phyloP scores from a whole-genome alignment of 1,140 invertebrate species.

The Pseudomyrmex cubaensis region DNA sequence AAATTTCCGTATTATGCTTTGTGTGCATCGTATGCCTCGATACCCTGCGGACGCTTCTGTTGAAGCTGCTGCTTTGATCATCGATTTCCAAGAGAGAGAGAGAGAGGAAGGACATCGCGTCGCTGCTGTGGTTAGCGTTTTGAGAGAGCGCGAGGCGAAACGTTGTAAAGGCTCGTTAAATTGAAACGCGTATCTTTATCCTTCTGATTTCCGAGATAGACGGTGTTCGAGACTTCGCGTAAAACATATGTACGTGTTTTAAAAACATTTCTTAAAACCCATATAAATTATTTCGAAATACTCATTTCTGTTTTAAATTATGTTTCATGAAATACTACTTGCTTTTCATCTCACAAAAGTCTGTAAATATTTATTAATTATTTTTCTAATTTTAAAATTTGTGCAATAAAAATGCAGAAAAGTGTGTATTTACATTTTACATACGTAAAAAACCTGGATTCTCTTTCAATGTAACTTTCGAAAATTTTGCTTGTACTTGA shows the following conservation, averaged over 20 bases:
- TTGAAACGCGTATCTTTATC: conserved; percentile 12
- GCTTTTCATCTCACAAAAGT: no score
- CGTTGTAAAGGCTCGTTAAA: conserved; percentile 32
- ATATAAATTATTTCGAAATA: no score
- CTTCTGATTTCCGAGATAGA: neutral
- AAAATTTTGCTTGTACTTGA: neutral
- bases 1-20: conserved; percentile 69
- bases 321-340: no score
- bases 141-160: neutral
- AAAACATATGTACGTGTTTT: neutral
- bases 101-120: conserved; percentile 55
- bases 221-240: neutral
- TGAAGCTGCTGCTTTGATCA: conserved; percentile 68
- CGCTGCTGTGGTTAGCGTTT: conserved; percentile 7
- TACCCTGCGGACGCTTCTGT: conserved; percentile 20
- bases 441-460: neutral
- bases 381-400: neutral
- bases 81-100: conserved; percentile 51
- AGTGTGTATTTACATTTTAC: no score
- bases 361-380: neutral
- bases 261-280: no score
- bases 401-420: neutral
- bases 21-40: conserved; percentile 35
- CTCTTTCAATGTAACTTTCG: neutral
- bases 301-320: no score